Conservation (phyloP, 2,113 vertebrate genomes). For the Pelecanus crispus region DNA sequence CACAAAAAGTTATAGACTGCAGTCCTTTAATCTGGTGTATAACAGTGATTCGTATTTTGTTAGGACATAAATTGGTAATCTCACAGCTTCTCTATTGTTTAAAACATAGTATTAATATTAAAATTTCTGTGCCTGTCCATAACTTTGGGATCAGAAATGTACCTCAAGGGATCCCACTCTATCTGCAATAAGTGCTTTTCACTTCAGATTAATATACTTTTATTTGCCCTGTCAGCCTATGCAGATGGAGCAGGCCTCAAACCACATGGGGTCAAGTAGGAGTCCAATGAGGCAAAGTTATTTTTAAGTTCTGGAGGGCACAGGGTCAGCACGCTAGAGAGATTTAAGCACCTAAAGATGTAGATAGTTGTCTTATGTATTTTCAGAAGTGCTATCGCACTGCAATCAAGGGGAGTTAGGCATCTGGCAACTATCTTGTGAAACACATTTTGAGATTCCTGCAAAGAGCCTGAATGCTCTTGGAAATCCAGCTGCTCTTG, state of each 20-base stretch:
- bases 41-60: not conserved
- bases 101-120: not conserved
- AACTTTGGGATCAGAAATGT: constrained; percentile 11
- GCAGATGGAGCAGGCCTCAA: not conserved
- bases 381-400: not conserved
- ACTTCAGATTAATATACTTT: constrained; percentile 39
- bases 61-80: not conserved
- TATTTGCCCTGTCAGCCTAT: constrained; percentile 7
- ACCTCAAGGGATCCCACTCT: not conserved
- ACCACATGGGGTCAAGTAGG: not conserved
- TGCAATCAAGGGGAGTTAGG: not conserved
- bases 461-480: not conserved
- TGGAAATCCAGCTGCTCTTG: not conserved
- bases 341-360: constrained; percentile 24
- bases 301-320: constrained; percentile 29
- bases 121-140: not conserved
- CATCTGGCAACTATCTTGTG: constrained; percentile 1
- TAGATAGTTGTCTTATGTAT: not conserved
- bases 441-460: not conserved
- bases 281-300: constrained; percentile 24
- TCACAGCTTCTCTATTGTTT: not conserved
- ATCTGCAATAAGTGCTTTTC: constrained; percentile 9
- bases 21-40: not conserved
- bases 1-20: not conserved
- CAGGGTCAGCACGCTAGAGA: not conserved